A percentile compares a stretch with the other conserved stretches of the same genome.
phyloP scores from a whole-genome alignment of 2,888 invertebrate genomes.

The Macrosiphum euphorbiae region DNA sequence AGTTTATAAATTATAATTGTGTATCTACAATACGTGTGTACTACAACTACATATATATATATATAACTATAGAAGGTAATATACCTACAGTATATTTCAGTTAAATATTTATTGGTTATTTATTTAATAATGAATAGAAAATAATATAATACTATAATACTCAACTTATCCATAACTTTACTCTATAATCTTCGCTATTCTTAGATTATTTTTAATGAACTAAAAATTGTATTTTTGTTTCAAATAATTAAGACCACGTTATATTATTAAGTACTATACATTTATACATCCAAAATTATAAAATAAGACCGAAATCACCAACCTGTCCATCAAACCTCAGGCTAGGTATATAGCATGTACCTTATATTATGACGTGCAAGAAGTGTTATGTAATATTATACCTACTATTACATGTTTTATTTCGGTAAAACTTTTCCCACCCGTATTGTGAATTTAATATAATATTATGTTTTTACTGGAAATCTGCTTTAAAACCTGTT shows the following conservation, averaged over 20 bases:
- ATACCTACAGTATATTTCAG: not conserved
- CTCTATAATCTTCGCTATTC: no score
- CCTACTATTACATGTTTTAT: not conserved
- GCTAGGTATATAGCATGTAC: not conserved
- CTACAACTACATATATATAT: no score
- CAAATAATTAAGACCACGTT: no score
- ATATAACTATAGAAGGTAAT: not conserved
- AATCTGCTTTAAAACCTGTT: not conserved
- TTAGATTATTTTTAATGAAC: no score
- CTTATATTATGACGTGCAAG: not conserved
- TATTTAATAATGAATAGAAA: not conserved
- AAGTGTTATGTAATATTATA: not conserved
- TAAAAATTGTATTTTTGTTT: no score
- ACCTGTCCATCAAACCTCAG: not conserved
- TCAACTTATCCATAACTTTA: no score
- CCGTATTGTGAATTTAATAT: not conserved
- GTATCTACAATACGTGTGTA: no score
- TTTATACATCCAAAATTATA: no score
- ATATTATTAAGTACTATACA: no score
- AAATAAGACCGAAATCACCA: not conserved
- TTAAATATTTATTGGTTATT: not conserved
- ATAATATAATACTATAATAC: no score
- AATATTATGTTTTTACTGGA: not conserved
- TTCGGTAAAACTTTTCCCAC: not conserved
- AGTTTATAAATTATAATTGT: no score